These are phyloP conservation scores for roundworm (Caenorhabditis elegans) DNA, from an alignment of 1,140 invertebrate species.

Conservation along the genomic window WBcel235 BX284604.4:9826001-9826500, in stretches of 20 bases:
- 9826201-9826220: background rate
- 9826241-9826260: slow-evolving; percentile 94
- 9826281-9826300: slow-evolving; percentile 99
- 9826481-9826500: slow-evolving; percentile 93
- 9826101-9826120: slow-evolving; percentile 67
- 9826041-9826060: slow-evolving; percentile 1
- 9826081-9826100: slow-evolving; percentile 63
- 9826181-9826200: slow-evolving; percentile 88
- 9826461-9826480: slow-evolving; percentile 93
- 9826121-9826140: slow-evolving; percentile 43
- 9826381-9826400: slow-evolving; percentile 75
- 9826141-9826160: slow-evolving; percentile 71
- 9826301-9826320: slow-evolving; percentile 99
- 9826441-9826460: slow-evolving; percentile 99
- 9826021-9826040: background rate
- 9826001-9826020: background rate
- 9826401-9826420: slow-evolving; percentile 93
- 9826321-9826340: slow-evolving; percentile 80
- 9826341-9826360: background rate
- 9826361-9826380: slow-evolving; percentile 71
- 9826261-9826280: slow-evolving; percentile 92
- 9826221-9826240: slow-evolving; percentile 74
- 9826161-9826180: slow-evolving; percentile 89
- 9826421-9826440: slow-evolving; percentile 97
- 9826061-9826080: slow-evolving; percentile 40